These are phyloP conservation scores for Hippoglossus stenolepis DNA, from an alignment of 2,113 vertebrate species.

Conservation along the genomic window DNA sequence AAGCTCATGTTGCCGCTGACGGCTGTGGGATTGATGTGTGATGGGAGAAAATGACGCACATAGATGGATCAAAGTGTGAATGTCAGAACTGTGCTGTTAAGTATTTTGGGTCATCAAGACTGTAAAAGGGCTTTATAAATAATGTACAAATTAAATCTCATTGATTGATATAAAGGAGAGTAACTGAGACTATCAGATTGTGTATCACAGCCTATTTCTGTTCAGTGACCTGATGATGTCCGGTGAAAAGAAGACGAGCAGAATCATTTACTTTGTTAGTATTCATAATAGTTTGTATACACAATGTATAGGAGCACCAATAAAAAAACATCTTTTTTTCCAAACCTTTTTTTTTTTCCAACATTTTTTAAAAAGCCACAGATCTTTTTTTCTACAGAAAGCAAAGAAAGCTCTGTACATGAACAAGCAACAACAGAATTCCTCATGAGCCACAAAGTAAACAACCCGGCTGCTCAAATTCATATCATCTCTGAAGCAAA, in stretches of 20 bases:
- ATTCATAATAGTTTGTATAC: slow-evolving; percentile 84
- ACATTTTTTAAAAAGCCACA: slow-evolving; percentile 92
- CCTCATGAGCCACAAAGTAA: slow-evolving; percentile 83
- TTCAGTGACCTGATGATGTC: background rate
- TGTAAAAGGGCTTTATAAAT: too few species aligned
- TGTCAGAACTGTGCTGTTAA: too few species aligned
- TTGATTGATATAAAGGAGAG: too few species aligned
- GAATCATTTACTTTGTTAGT: slow-evolving; percentile 81
- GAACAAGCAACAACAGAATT: slow-evolving; percentile 89
- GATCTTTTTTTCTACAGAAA: slow-evolving; percentile 92
- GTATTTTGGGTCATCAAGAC: too few species aligned
- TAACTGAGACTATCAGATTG: too few species aligned
- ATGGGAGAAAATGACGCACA: too few species aligned
- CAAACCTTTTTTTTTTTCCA: slow-evolving; percentile 65
- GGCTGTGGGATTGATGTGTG: too few species aligned
- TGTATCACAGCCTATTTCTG: too few species aligned
- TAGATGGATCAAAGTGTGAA: too few species aligned
- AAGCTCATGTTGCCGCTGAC: too few species aligned
- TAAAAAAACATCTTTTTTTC: slow-evolving; percentile 75
- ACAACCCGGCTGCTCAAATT: slow-evolving; percentile 76
- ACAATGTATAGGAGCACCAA: slow-evolving; percentile 82
- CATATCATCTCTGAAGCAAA: slow-evolving; percentile 77
- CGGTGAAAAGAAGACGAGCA: slow-evolving; percentile 70
- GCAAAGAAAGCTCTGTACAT: slow-evolving; percentile 92
- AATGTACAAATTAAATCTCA: too few species aligned